phyloP scores from a whole-genome alignment of 2,113 vertebrate species.

The Lampris incognitus region DNA sequence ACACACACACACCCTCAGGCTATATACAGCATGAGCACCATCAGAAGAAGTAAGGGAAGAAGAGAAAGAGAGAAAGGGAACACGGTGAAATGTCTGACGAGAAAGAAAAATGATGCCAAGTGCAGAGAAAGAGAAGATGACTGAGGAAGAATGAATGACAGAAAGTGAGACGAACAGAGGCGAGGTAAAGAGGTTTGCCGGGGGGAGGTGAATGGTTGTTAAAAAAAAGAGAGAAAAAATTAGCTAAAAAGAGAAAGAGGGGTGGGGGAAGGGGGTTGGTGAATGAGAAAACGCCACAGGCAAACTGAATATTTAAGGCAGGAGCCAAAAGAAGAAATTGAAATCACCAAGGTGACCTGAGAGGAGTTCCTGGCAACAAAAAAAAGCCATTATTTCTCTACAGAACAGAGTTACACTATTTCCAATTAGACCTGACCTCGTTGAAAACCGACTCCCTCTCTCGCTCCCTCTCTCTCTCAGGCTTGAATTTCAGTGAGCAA shows the following conservation, averaged over 20 bases:
- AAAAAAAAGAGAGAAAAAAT: background rate
- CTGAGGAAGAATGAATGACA: background rate
- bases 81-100: background rate
- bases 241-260: background rate
- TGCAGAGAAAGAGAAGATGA: background rate
- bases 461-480: conserved; percentile 26
- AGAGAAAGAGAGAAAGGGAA: background rate
- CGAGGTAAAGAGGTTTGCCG: conserved; percentile 6
- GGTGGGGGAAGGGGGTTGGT: conserved; percentile 19
- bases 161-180: background rate
- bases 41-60: background rate
- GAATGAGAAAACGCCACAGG: conserved; percentile 48
- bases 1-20: conserved; percentile 33
- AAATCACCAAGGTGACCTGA: conserved; percentile 69
- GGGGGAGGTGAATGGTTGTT: background rate
- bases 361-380: conserved; percentile 45
- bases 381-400: conserved; percentile 26
- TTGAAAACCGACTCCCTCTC: conserved; percentile 9
- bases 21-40: conserved; percentile 30
- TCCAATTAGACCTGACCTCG: conserved; percentile 57
- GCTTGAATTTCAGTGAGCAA: conserved; percentile 11
- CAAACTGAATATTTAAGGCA: conserved; percentile 68
- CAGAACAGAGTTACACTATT: conserved; percentile 12
- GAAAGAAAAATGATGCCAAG: background rate
- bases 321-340: conserved; percentile 48